These are phyloP conservation scores for Varecia variegata DNA, from an alignment of 2,797 vertebrate genomes.

Conservation along the genomic window DNA sequence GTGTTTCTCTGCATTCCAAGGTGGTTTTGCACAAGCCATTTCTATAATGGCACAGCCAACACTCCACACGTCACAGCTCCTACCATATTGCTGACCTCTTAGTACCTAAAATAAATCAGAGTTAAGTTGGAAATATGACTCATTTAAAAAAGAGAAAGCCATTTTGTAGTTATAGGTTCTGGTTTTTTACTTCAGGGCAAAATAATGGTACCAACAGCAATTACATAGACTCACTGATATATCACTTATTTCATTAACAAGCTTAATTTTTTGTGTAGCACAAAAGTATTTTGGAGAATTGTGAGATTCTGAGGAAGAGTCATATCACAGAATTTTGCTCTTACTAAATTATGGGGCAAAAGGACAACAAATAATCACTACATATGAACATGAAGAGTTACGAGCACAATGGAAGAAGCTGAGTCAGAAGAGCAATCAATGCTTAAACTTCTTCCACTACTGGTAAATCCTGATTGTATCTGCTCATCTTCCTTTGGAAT, in stretches of 20 bases:
- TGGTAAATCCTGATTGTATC: background rate
- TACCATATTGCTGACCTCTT: constrained; percentile 93
- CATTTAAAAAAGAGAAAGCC: background rate
- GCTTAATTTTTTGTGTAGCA: background rate
- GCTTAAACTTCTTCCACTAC: background rate
- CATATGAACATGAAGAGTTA: background rate
- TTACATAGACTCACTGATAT: background rate
- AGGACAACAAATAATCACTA: background rate
- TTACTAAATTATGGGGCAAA: background rate
- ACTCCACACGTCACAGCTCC: constrained; percentile 95
- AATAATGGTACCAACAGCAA: background rate
- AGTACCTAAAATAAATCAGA: constrained; percentile 85
- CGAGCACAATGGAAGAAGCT: background rate
- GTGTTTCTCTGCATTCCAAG: constrained; percentile 94
- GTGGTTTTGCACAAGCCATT: constrained; percentile 94
- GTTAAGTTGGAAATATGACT: background rate
- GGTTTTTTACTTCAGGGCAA: constrained; percentile 1
- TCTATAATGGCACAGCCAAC: constrained; percentile 93
- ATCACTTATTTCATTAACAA: background rate
- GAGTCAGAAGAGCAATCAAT: background rate
- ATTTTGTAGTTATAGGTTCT: background rate
- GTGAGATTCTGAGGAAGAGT: background rate
- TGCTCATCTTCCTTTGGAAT: background rate
- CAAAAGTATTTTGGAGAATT: background rate
- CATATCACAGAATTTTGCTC: background rate